phyloP scores from a whole-genome alignment of 2,888 invertebrate species.

The Pilophorus perplexus region DNA sequence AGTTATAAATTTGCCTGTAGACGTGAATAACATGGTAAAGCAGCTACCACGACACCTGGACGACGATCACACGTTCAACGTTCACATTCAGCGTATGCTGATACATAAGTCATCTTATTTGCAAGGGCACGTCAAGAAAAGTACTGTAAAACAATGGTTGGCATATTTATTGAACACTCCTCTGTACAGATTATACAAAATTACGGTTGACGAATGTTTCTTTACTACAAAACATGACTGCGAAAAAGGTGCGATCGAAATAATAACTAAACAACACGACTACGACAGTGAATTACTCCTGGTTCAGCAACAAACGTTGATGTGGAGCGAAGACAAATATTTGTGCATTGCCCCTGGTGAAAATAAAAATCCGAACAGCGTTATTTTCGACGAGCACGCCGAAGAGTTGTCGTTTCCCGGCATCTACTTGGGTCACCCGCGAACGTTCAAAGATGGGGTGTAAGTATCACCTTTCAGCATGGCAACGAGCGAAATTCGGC shows the following conservation, averaged over 20 bases:
- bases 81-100: neutral
- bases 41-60: conserved; percentile 5
- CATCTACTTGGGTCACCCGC: too few species aligned
- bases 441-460: conserved; percentile 16
- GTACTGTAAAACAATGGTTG: neutral
- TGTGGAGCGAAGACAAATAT: conserved; percentile 27
- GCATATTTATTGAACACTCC: conserved; percentile 1
- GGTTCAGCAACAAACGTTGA: conserved; percentile 6
- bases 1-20: conserved; percentile 8
- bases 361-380: neutral
- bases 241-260: conserved; percentile 8
- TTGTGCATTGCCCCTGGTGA: conserved; percentile 9
- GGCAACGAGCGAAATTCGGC: conserved; percentile 49
- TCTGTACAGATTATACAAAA: conserved; percentile 9
- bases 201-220: neutral
- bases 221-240: neutral
- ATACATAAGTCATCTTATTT: neutral
- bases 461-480: conserved; percentile 10
- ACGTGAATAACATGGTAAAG: conserved; percentile 10
- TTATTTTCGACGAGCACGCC: conserved; percentile 13
- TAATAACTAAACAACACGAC: too few species aligned
- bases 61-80: neutral
- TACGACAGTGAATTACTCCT: conserved; percentile 14
- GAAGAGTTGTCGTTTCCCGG: too few species aligned
- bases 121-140: neutral